These are phyloP conservation scores for Chymomyza fuscimana DNA, from an alignment of 2,888 invertebrate genomes.

Conservation along the genomic window DNA sequence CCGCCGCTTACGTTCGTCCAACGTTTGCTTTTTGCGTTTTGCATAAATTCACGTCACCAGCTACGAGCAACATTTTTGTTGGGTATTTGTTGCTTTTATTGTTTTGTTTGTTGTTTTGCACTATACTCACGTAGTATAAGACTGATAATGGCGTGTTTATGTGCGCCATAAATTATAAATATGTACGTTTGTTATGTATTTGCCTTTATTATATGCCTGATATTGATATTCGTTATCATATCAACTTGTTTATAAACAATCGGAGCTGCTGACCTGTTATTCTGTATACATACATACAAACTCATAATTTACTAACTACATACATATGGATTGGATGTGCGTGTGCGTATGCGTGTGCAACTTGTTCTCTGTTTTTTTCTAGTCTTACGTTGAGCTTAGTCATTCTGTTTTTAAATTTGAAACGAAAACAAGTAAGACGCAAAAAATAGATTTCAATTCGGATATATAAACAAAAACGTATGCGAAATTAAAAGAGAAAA, in stretches of 20 bases:
- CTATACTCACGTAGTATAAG: neutral
- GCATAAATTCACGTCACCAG: constrained; percentile 40
- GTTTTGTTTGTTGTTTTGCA: constrained; percentile 15
- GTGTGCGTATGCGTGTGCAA: constrained; percentile 2
- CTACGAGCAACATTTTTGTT: constrained; percentile 20
- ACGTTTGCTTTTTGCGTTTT: constrained; percentile 48
- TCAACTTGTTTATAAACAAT: constrained; percentile 8
- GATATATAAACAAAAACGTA: constrained; percentile 39
- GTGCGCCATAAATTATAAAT: constrained; percentile 30
- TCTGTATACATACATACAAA: constrained; percentile 2
- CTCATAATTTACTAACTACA: neutral
- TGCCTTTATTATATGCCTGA: neutral
- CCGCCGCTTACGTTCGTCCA: constrained; percentile 8
- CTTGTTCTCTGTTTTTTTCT: constrained; percentile 30
- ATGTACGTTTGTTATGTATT: constrained; percentile 17
- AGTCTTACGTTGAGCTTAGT: constrained; percentile 60
- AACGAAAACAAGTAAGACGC: constrained; percentile 23
- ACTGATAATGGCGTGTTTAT: constrained; percentile 23
- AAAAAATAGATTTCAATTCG: constrained; percentile 43
- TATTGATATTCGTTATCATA: neutral
- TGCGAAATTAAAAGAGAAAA: constrained; percentile 57
- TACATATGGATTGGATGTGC: no score
- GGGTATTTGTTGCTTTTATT: constrained; percentile 8
- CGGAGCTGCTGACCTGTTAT: neutral
- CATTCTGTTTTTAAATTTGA: constrained; percentile 50